These are phyloP conservation scores for Bovichtus diacanthus DNA, from an alignment of 2,797 vertebrate genomes.

Conservation along the genomic window DNA sequence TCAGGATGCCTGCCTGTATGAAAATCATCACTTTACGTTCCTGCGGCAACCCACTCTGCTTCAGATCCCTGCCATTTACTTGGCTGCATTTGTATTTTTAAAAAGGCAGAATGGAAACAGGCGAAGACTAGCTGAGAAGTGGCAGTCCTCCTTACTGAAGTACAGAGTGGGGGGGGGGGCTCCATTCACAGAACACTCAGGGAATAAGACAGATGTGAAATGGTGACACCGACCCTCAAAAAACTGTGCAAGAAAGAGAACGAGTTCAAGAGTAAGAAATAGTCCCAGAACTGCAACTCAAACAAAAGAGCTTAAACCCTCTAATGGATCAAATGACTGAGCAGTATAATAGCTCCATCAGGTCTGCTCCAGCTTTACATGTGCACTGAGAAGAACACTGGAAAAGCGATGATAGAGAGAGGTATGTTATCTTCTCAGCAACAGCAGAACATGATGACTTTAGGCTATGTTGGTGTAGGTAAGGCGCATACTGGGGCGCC, in stretches of 20 bases:
- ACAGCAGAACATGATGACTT: neutral
- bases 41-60: neutral
- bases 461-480: neutral
- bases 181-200: conserved; percentile 10
- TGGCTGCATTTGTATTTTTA: conserved; percentile 4
- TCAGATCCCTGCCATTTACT: neutral
- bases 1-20: neutral
- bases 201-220: conserved; percentile 10
- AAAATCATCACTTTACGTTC: neutral
- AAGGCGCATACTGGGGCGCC: neutral
- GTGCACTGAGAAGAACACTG: neutral
- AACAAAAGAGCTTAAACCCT: conserved; percentile 22
- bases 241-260: neutral
- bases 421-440: neutral
- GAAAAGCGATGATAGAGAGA: conserved; percentile 17
- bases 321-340: conserved; percentile 24
- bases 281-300: conserved; percentile 9
- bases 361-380: conserved; percentile 2
- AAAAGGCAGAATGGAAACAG: neutral
- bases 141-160: neutral
- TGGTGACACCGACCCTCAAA: neutral
- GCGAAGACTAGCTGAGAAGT: neutral
- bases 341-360: neutral
- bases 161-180: no score
- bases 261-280: conserved; percentile 13